A percentile compares a stretch with the other conserved stretches of the same genome.
phyloP scores from a whole-genome alignment of 2,797 vertebrate species.

The Scarus forsteni region DNA sequence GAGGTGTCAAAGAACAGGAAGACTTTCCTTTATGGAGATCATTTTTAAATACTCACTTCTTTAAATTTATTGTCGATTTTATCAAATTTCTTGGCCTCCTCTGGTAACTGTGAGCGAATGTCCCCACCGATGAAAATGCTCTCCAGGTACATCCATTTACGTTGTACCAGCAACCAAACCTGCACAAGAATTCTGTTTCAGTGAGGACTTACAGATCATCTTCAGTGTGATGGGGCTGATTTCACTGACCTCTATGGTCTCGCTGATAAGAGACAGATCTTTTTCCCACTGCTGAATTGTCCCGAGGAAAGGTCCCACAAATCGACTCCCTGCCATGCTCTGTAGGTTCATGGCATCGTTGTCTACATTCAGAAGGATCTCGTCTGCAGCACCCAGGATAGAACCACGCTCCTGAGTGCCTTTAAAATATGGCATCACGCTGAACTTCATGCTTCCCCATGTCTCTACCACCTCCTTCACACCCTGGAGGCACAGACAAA shows the following conservation, averaged over 20 bases:
- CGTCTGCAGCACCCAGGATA: slow-evolving; percentile 91
- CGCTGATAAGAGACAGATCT: slow-evolving; percentile 91
- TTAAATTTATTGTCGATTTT: slow-evolving; percentile 90
- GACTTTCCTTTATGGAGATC: background rate
- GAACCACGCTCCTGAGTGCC: slow-evolving; percentile 90
- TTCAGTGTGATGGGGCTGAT: background rate
- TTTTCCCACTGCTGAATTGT: slow-evolving; percentile 93
- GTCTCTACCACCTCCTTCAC: slow-evolving; percentile 92
- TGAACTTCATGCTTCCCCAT: slow-evolving; percentile 93
- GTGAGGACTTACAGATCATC: background rate
- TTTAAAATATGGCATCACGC: slow-evolving; percentile 89
- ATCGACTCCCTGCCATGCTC: slow-evolving; percentile 93
- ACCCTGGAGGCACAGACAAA: slow-evolving; percentile 80
- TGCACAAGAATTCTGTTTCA: slow-evolving; percentile 60
- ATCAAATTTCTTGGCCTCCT: slow-evolving; percentile 96
- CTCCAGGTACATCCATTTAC: slow-evolving; percentile 99
- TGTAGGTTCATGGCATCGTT: slow-evolving; percentile 94
- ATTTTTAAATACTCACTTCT: slow-evolving; percentile 81
- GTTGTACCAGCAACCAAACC: slow-evolving; percentile 95
- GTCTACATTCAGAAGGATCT: slow-evolving; percentile 90
- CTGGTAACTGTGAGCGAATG: slow-evolving; percentile 92
- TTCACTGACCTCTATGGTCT: slow-evolving; percentile 92
- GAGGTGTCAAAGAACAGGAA: background rate
- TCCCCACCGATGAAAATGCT: slow-evolving; percentile 97
- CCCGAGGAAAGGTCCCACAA: slow-evolving; percentile 93